Evolutionary conservation across 2,888 invertebrate genomes (phyloP).

Genomic region (Meghimatium bilineatum): DNA sequence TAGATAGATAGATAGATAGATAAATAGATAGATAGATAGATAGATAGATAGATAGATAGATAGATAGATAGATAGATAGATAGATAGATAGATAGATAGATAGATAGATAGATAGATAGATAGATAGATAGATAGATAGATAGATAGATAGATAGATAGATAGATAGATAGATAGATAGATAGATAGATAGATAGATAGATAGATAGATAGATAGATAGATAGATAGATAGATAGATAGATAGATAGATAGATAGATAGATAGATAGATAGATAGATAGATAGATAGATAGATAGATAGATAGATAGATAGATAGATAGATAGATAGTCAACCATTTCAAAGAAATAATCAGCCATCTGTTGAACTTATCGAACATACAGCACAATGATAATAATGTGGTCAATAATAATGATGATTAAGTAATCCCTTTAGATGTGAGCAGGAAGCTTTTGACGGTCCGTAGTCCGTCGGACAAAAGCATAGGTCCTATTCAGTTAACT

Average conservation of each 20-base stretch:
- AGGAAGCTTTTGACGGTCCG: no score
- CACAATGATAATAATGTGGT: no score
- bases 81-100: constrained; percentile 2
- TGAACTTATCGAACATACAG: no score
- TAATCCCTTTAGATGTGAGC: no score
- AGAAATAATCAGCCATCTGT: no score
- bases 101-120: neutral
- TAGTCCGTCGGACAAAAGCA: no score
- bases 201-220: constrained; percentile 21
- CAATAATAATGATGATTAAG: no score
- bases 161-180: constrained; percentile 22
- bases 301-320: constrained; percentile 30
- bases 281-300: constrained; percentile 22
- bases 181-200: constrained; percentile 21
- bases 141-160: neutral
- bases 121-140: neutral
- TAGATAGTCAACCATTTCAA: no score
- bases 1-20: no score
- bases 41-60: neutral
- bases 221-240: constrained; percentile 20
- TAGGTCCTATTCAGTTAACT: no score
- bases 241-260: constrained; percentile 10
- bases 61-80: neutral
- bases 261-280: constrained; percentile 20
- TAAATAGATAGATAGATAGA: no score